Percentiles rank a stretch among this genome's conserved stretches.
Evolutionary conservation across 2,888 invertebrate genomes (phyloP).

Genomic region (Andrena praecox): DNA sequence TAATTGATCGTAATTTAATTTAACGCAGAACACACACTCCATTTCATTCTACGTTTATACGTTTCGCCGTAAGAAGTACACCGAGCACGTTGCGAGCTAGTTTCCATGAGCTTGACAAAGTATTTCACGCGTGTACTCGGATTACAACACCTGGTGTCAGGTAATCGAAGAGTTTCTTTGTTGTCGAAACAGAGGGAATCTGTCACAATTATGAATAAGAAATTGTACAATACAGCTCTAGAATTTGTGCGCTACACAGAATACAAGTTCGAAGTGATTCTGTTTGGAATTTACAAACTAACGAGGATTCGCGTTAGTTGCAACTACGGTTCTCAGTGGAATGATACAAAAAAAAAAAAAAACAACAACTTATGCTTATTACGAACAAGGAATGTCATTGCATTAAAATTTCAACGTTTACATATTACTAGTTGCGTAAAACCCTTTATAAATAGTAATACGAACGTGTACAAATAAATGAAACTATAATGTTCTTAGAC

Average conservation of each 20-base stretch:
- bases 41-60: no score
- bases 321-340: background rate
- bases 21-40: background rate
- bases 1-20: conserved; percentile 4
- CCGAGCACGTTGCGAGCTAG: background rate
- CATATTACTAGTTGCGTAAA: conserved; percentile 35
- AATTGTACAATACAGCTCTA: background rate
- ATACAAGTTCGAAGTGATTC: background rate
- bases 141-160: background rate
- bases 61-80: background rate
- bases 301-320: background rate
- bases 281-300: background rate
- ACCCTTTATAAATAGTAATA: conserved; percentile 39
- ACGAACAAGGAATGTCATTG: background rate
- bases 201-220: background rate
- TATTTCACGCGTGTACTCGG: conserved; percentile 35
- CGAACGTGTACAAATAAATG: conserved; percentile 51
- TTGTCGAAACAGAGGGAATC: background rate
- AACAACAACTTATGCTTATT: background rate
- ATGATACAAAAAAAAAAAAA: background rate
- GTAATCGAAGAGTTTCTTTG: background rate
- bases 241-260: background rate
- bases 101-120: conserved; percentile 6
- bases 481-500: conserved; percentile 43
- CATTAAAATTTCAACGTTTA: conserved; percentile 22